A percentile compares a stretch with the other conserved stretches of the same genome.
These are phyloP conservation scores for Cyclopterus lumpus DNA, from an alignment of 2,797 vertebrate species.

Conservation along the genomic window DNA sequence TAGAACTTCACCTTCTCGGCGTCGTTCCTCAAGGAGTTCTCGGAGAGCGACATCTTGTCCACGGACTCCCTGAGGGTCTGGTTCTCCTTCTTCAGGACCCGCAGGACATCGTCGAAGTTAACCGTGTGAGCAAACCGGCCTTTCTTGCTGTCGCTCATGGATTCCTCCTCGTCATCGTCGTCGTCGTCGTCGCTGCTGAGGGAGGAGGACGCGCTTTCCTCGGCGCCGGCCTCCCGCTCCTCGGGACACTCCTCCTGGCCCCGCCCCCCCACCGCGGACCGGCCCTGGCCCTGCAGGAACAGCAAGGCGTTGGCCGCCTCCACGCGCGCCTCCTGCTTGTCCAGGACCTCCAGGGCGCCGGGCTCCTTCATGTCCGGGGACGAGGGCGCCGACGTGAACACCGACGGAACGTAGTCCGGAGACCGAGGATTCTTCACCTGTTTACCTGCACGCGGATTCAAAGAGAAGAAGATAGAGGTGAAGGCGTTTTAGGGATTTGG, in stretches of 20 bases:
- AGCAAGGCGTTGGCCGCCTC: constrained; percentile 85
- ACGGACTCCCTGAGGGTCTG: constrained; percentile 80
- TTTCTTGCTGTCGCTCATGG: constrained; percentile 63
- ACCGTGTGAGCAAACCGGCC: constrained; percentile 54
- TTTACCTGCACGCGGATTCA: constrained; percentile 73
- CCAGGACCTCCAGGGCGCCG: constrained; percentile 66
- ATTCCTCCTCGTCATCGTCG: constrained; percentile 49
- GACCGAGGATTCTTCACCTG: constrained; percentile 86
- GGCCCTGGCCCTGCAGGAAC: constrained; percentile 83
- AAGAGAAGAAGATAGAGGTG: not conserved
- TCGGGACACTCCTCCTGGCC: constrained; percentile 42
- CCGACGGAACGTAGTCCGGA: constrained; percentile 83
- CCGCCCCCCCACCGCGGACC: constrained; percentile 42
- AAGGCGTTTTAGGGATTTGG: not conserved
- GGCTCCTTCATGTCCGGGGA: constrained; percentile 79
- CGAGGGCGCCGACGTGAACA: constrained; percentile 73
- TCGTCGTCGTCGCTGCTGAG: constrained; percentile 70
- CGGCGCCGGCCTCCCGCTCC: constrained; percentile 40
- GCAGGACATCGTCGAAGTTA: constrained; percentile 75
- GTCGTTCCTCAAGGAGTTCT: constrained; percentile 81
- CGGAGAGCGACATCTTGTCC: constrained; percentile 83
- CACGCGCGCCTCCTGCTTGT: constrained; percentile 85
- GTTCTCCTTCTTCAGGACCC: constrained; percentile 80
- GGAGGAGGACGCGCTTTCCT: constrained; percentile 72
- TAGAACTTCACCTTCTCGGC: constrained; percentile 85